phyloP scores from a whole-genome alignment of 2,113 vertebrate genomes.

The Phalacrocorax aristotelis region DNA sequence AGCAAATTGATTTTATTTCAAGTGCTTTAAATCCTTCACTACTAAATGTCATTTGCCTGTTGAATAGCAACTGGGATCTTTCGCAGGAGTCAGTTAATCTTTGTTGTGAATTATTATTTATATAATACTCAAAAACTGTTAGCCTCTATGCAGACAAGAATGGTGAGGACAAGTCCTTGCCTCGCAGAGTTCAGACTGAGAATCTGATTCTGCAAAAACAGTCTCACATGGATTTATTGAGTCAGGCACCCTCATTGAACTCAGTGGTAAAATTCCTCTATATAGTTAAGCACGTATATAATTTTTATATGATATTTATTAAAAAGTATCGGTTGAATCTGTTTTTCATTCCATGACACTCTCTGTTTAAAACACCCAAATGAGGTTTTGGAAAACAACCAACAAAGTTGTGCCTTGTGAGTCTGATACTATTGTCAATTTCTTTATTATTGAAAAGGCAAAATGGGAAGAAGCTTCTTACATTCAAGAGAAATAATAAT shows the following conservation, averaged over 20 bases:
- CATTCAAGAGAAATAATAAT: not conserved
- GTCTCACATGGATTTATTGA: not conserved
- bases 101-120: not conserved
- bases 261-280: not conserved
- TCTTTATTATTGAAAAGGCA: not conserved
- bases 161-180: not conserved
- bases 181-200: not conserved
- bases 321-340: not conserved
- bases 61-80: not conserved
- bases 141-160: not conserved
- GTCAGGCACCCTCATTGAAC: not conserved
- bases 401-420: not conserved
- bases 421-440: not conserved
- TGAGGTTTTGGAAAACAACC: not conserved
- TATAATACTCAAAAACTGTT: not conserved
- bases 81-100: not conserved
- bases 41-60: not conserved
- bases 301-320: not conserved
- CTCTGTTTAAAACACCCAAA: not conserved
- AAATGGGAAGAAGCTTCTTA: not conserved
- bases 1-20: not conserved
- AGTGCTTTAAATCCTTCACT: not conserved
- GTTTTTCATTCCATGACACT: not conserved
- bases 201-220: not conserved
- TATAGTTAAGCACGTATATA: not conserved